Conservation (phyloP, 2,797 vertebrate species). For the Eupleurogrammus muticus region DNA sequence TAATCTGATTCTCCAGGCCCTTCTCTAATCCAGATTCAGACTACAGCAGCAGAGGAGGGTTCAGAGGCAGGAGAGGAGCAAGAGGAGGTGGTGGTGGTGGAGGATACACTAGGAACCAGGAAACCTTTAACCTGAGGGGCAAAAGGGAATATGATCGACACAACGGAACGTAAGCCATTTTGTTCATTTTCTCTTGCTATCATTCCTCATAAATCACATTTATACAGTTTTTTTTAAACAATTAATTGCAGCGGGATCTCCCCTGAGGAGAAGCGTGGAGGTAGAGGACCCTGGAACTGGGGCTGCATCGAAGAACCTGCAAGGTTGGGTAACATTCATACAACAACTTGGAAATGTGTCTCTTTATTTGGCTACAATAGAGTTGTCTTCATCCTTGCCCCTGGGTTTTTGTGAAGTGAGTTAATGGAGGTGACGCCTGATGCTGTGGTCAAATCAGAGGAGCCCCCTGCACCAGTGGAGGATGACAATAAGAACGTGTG, state of each 20-base stretch:
- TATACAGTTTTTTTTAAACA: constrained; percentile 12
- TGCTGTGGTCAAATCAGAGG: constrained; percentile 74
- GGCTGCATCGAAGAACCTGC: constrained; percentile 79
- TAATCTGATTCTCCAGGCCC: constrained; percentile 63
- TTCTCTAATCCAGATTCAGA: constrained; percentile 73
- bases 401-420: constrained; percentile 76
- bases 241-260: constrained; percentile 80
- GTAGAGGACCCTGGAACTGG: constrained; percentile 86
- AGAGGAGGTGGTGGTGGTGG: constrained; percentile 72
- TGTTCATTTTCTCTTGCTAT: neutral
- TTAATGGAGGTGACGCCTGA: constrained; percentile 68
- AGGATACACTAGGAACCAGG: constrained; percentile 77
- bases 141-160: constrained; percentile 89
- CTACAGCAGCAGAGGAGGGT: constrained; percentile 71
- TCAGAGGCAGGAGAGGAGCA: constrained; percentile 74
- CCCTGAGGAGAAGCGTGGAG: constrained; percentile 84
- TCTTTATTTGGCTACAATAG: neutral
- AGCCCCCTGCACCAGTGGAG: constrained; percentile 65
- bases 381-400: neutral
- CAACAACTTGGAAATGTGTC: neutral
- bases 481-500: constrained; percentile 85
- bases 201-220: neutral
- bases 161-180: constrained; percentile 80
- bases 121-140: constrained; percentile 85
- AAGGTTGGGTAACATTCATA: constrained; percentile 71